Conservation (phyloP, 2,797 vertebrate species). For the Emys orbicularis region DNA sequence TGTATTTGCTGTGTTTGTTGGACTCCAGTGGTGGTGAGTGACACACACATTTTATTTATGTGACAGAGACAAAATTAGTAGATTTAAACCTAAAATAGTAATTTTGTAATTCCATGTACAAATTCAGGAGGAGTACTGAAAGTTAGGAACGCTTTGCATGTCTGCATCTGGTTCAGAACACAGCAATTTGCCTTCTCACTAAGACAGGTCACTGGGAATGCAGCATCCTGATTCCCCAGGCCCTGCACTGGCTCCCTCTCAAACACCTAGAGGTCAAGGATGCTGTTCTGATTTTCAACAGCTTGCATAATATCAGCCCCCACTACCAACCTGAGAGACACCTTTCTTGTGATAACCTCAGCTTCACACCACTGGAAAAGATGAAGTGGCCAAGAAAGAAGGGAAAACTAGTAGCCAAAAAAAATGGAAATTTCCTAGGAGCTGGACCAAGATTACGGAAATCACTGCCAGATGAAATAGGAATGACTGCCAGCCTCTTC, state of each 20-base stretch:
- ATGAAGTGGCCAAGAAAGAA: background rate
- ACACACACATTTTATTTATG: too few relatives aligned
- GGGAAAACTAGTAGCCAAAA: background rate
- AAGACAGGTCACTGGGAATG: background rate
- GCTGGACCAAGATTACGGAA: background rate
- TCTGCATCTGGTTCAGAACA: background rate
- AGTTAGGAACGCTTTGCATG: background rate
- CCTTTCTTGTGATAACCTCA: fast-evolving
- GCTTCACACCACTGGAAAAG: background rate
- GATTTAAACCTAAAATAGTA: background rate
- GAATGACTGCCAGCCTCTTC: background rate
- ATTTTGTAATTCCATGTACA: background rate
- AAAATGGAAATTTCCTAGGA: background rate
- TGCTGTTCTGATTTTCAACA: background rate
- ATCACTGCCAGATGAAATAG: background rate
- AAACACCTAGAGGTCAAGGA: background rate
- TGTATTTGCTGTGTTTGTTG: background rate
- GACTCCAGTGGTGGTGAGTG: background rate
- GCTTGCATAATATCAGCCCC: background rate
- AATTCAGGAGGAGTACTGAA: background rate
- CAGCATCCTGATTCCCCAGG: background rate
- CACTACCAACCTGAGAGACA: background rate
- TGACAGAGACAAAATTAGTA: background rate
- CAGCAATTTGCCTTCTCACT: background rate
- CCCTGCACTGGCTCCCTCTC: background rate